A percentile compares a stretch with the other conserved stretches of the same genome.
phyloP scores from a whole-genome alignment of 2,113 vertebrate species.

The Pyrgilauda ruficollis region DNA sequence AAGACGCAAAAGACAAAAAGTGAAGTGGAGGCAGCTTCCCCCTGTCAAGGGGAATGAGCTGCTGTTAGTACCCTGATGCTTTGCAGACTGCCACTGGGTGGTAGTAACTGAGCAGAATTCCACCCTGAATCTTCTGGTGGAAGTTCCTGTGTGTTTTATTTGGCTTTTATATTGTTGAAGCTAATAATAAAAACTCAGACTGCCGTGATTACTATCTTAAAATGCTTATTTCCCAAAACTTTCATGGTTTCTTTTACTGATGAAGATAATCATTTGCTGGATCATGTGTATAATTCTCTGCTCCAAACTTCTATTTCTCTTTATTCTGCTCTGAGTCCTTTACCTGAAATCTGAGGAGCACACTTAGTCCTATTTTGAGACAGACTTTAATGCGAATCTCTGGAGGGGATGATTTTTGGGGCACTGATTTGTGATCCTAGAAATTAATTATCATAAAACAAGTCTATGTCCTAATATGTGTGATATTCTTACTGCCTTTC shows the following conservation, averaged over 20 bases:
- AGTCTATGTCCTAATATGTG: background rate
- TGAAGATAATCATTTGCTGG: background rate
- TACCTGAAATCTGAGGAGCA: background rate
- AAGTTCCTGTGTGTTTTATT: background rate
- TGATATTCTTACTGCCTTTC: background rate
- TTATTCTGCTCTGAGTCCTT: background rate
- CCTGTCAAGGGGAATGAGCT: background rate
- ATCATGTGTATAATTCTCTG: background rate
- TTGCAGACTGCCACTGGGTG: slow-evolving; percentile 38
- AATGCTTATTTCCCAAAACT: background rate
- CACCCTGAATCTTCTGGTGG: too few species aligned
- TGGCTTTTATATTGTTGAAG: background rate
- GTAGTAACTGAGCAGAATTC: background rate
- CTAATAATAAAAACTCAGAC: background rate
- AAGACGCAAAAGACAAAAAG: background rate
- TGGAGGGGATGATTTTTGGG: background rate
- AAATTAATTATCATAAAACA: background rate
- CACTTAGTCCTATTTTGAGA: background rate
- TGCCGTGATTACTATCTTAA: background rate
- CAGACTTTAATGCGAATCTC: background rate
- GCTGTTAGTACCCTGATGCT: background rate
- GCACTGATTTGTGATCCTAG: background rate
- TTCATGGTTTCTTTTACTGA: background rate
- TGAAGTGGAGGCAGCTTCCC: background rate
- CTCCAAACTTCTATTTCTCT: background rate